Base-by-base conservation (phyloP, 2,113 vertebrate genomes). In the Pangasianodon gigas region DNA sequence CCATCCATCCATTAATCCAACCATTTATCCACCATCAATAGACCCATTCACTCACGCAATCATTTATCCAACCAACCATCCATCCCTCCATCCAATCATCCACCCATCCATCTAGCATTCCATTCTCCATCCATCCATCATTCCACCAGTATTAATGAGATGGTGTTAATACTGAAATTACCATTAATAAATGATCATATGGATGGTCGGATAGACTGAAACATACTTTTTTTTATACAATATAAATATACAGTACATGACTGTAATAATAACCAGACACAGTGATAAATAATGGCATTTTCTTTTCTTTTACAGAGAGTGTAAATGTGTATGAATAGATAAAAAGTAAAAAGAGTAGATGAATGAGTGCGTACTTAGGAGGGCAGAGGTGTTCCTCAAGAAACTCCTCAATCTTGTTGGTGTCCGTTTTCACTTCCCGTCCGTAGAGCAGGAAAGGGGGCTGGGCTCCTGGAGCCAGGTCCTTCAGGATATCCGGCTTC, bases 361-460 rank as follows among this genome's bases (percentile, higher is more conserved):
- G 37, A 77, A 14, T 9, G 29, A 80, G 4, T 2, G 44, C 86
- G 54, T 97, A 97, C 97, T 96, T 97, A 7, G 98, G 98, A 86
- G 98, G 97, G 91, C 93, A 93, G 79, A 98, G 96, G 37, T 95
- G 96, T 3, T 97, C 97, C 94, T 98, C 98, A 93, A 98, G 94
- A 93, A 98, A 98, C 92, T 98, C 98, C 93, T 98, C 97, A 0
- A 98, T 97, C 94, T 98, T 98, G 95, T 98, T 98, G 93, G 97
- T 98, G 94, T 98, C 98, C 0, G 98, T 98, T 93, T 98, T 97
- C 87, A 98, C 97, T 91, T 98, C 98, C 0, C 86, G 95, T 79
- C 96, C 94, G 0, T 96, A 98, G 74, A 97, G 92, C 85, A 98
- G 95, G 93, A 98, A 98, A 0, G 97, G 98, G 6, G 97, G 97